phyloP scores from a whole-genome alignment of 1,140 invertebrate species.

The Eulimnadia texana region DNA sequence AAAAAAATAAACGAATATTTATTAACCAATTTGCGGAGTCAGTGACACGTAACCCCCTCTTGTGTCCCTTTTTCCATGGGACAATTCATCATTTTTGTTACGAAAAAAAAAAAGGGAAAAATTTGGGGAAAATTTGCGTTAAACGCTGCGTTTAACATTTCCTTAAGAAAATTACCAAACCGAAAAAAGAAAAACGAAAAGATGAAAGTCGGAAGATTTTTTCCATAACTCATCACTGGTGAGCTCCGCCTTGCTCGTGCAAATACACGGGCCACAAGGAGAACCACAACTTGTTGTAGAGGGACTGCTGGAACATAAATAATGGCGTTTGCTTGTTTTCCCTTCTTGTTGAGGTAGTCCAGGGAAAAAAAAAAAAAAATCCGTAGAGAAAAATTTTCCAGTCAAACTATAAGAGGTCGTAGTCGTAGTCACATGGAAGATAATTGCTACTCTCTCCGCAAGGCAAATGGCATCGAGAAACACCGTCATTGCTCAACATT shows the following conservation, averaged over 20 bases:
- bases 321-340: background rate
- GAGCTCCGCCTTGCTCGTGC: background rate
- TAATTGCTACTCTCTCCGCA: background rate
- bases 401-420: background rate
- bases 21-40: background rate
- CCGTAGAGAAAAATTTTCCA: too few relatives aligned
- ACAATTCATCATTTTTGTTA: background rate
- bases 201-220: background rate
- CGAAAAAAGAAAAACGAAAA: too few relatives aligned
- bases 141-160: too few relatives aligned
- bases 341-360: background rate
- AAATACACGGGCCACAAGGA: background rate
- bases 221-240: background rate
- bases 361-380: too few relatives aligned
- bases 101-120: background rate
- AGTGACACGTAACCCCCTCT: background rate
- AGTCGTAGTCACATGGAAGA: background rate
- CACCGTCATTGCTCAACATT: background rate
- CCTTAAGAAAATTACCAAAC: too few relatives aligned
- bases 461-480: background rate
- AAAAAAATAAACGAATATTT: background rate
- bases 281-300: background rate
- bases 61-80: background rate
- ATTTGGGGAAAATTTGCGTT: background rate
- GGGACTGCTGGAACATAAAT: background rate